Base-by-base conservation (phyloP, 1,140 invertebrate genomes). In the Eurosta solidaginis region DNA sequence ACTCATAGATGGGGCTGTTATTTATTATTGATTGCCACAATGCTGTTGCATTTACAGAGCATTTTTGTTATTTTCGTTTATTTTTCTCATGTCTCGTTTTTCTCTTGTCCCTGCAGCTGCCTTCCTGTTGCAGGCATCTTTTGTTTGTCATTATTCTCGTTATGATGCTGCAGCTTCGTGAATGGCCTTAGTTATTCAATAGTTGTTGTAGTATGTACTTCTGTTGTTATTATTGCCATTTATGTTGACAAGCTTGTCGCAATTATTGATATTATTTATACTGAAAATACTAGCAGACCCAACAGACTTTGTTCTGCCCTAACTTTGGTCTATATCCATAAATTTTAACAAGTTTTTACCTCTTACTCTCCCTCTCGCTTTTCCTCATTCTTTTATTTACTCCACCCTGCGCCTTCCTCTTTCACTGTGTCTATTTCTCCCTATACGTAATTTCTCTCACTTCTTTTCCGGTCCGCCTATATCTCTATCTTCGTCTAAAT, bases 81-180 rank as follows among this genome's bases (percentile, higher is more conserved):
- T 68, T n/a, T n/a, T 68, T 29, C 27, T 12, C 59, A 54, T 29
- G n/a, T n/a, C n/a, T n/a, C n/a, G n/a, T 22, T 42, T 40, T 20
- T 27, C 27, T n/a, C 12, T 40, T 9, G 6, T 4, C 1, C 3
- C 33, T 22, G 59, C 59, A 68, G 59, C 59, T 68, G 59, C 33
- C 27, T 68, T 22, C 59, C 59, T 68, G 59, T 40, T 68, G n/a
- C 33, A 40, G 40, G 17, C 33, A 36, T 68, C 59, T 68, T 68
- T 68, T 68, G 33, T 68, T 68, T n/a, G n/a, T 33, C 59, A n/a
- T 42, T 68, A n/a, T 68, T 68, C 59, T 33, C 29, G 59, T 68
- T 68, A 29, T 40, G 59, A 2, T 12, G 59, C 33, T 40, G 3
- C 33, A 1, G n/a, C n/a, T n/a, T n/a, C 40, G 29, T 1, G 17